Evolutionary conservation across 2,113 vertebrate genomes (phyloP), one percentile per base, ranked within the genome.

Genomic region (Colistium nudipinnis): DNA sequence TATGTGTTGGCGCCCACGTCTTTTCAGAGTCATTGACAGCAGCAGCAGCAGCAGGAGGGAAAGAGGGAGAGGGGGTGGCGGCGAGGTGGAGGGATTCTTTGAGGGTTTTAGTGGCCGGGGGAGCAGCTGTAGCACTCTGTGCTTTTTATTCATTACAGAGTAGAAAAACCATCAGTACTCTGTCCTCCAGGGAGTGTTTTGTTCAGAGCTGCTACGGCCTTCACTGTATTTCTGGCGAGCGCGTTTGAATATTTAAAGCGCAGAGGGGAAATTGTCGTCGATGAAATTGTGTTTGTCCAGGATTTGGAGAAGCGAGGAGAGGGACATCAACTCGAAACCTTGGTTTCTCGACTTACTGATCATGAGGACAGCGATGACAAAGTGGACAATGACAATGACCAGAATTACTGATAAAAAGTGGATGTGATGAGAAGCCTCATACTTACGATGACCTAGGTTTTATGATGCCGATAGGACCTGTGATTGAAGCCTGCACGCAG

Each of bases 131-230:
- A 52, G 70, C 71, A 19, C 74, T 85, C 53, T 62, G 63, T 76
- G 69, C 74, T 84, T 87, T 86, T 80, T 81, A 89, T 91, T 90
- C 90, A 88, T 88, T 83, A 83, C 83, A 74, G 70, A 67, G 82
- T 81, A 82, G 84, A 79, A 85, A 84, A 84, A 71, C 56, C 84
- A 80, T 90, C 87, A 86, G 84, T 44, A 47, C 45, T 22, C 51
- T 19, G 48, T 83, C 81, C 84, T 89, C 78, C 14, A 8, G 83
- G 81, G 89, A 87, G 74, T 72, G 80, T 85, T 91, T 87, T 80
- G 83, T 88, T 86, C 80, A 49, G 66, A 48, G 72, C 64, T 61
- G 57, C 54, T 39, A 35, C 33, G 49, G 72, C 76, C 77, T 82
- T 83, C 49, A 10, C 74, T 84, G 82, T 59, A 51, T 53, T 56